phyloP scores from a whole-genome alignment of 2,888 invertebrate genomes.

The Tenodera sinensis region DNA sequence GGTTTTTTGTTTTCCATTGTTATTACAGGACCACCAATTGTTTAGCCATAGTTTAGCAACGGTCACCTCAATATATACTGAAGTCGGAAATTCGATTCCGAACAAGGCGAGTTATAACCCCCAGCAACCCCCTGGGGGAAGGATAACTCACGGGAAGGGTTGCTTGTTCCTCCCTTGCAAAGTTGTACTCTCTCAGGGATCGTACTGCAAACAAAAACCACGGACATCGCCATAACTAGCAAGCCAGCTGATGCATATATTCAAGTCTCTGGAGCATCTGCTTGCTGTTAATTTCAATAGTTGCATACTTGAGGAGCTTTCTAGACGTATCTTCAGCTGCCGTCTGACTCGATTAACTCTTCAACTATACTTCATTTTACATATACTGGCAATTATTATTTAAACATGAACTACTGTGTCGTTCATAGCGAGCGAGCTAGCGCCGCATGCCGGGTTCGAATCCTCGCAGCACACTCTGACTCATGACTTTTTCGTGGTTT shows the following conservation, averaged over 20 bases:
- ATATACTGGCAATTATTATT: too few species aligned
- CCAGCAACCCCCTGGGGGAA: neutral
- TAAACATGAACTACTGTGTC: too few species aligned
- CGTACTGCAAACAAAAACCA: neutral
- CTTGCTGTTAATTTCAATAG: neutral
- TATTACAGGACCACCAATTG: neutral
- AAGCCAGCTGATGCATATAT: neutral
- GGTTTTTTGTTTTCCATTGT: neutral
- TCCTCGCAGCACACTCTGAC: too few species aligned
- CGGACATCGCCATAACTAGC: neutral
- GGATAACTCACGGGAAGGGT: neutral
- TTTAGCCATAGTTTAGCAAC: neutral
- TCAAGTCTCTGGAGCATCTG: neutral
- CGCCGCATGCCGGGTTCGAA: too few species aligned
- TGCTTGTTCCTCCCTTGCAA: neutral
- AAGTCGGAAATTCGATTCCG: neutral
- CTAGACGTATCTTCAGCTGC: too few species aligned
- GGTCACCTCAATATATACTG: neutral
- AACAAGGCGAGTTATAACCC: neutral
- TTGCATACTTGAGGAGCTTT: too few species aligned
- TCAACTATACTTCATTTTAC: too few species aligned
- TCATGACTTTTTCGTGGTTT: too few species aligned
- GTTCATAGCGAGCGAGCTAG: too few species aligned
- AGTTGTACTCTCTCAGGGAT: neutral
- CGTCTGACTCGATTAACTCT: too few species aligned